A percentile compares a stretch with the other conserved stretches of the same genome.
Conservation (phyloP, 1,140 invertebrate genomes). For the Pseudoatta argentina region DNA sequence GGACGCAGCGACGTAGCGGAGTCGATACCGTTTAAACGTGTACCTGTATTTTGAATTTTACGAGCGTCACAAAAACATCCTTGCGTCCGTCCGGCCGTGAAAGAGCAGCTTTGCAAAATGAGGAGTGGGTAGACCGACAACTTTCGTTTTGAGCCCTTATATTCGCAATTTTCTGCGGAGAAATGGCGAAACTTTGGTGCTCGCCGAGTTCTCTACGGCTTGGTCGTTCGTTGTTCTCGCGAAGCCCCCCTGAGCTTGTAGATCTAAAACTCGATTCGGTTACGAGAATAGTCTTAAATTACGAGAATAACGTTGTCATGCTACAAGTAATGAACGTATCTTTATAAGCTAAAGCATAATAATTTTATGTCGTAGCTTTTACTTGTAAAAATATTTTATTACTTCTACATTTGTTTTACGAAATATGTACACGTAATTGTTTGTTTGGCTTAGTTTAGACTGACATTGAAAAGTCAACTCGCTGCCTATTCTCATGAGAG, state of each 20-base stretch:
- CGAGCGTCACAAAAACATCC: constrained; percentile 36
- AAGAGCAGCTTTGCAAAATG: constrained; percentile 64
- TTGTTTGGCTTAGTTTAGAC: not conserved
- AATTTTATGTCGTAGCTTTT: not conserved
- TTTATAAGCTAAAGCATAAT: not conserved
- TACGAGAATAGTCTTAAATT: not conserved
- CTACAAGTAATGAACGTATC: not conserved
- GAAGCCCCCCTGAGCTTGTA: not conserved
- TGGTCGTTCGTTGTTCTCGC: constrained; percentile 16
- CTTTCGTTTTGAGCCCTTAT: constrained; percentile 10
- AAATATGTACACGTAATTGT: not conserved
- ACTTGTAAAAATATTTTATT: not conserved
- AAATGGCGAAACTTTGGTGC: constrained; percentile 32
- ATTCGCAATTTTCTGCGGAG: constrained; percentile 22
- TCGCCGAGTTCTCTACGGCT: constrained; percentile 18
- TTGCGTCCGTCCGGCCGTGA: constrained; percentile 10
- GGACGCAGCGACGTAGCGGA: not conserved
- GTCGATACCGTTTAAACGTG: constrained; percentile 53
- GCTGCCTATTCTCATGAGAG: not conserved
- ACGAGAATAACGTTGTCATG: not conserved
- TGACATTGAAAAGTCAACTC: not conserved
- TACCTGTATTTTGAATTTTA: constrained; percentile 48
- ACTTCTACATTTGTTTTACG: not conserved
- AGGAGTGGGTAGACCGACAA: constrained; percentile 48
- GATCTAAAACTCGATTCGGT: constrained; percentile 13